Evolutionary conservation across 2,113 vertebrate species (phyloP).

Genomic region (Chascanopsetta lugubris): DNA sequence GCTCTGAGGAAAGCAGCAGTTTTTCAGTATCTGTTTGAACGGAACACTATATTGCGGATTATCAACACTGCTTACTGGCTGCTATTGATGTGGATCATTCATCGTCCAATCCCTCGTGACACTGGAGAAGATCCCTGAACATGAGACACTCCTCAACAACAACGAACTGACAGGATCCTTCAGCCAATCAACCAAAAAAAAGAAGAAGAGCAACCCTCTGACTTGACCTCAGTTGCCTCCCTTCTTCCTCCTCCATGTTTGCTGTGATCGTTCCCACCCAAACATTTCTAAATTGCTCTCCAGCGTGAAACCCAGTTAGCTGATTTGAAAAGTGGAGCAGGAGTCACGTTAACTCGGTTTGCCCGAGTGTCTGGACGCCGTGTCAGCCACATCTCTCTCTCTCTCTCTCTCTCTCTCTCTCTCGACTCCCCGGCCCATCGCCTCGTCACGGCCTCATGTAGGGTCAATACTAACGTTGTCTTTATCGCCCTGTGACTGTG

Average conservation of each 20-base stretch:
- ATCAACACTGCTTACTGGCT: slow-evolving; percentile 66
- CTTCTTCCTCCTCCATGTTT: not conserved
- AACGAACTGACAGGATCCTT: slow-evolving; percentile 22
- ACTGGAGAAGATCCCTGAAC: slow-evolving; percentile 33
- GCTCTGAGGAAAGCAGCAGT: slow-evolving; percentile 31
- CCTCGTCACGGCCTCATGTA: slow-evolving; percentile 19
- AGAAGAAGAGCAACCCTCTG: slow-evolving; percentile 4
- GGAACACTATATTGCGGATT: slow-evolving; percentile 38
- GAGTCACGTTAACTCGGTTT: slow-evolving; percentile 55
- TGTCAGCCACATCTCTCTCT: slow-evolving; percentile 29
- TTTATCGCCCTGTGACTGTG: slow-evolving; percentile 49
- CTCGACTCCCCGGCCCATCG: slow-evolving; percentile 47
- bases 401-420: too few relatives aligned
- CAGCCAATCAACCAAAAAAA: too few relatives aligned
- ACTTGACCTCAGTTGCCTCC: slow-evolving; percentile 6
- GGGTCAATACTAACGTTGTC: slow-evolving; percentile 69
- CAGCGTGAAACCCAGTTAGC: slow-evolving; percentile 22
- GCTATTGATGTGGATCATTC: slow-evolving; percentile 25
- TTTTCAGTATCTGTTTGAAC: slow-evolving; percentile 29
- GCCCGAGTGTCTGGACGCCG: slow-evolving; percentile 13
- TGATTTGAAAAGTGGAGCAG: slow-evolving; percentile 54
- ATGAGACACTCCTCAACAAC: slow-evolving; percentile 11
- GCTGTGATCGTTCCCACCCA: slow-evolving; percentile 9
- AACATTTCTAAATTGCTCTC: not conserved
- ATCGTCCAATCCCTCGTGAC: slow-evolving; percentile 18